Base-by-base conservation (phyloP, 2,797 vertebrate species). In the Crax fasciolata region DNA sequence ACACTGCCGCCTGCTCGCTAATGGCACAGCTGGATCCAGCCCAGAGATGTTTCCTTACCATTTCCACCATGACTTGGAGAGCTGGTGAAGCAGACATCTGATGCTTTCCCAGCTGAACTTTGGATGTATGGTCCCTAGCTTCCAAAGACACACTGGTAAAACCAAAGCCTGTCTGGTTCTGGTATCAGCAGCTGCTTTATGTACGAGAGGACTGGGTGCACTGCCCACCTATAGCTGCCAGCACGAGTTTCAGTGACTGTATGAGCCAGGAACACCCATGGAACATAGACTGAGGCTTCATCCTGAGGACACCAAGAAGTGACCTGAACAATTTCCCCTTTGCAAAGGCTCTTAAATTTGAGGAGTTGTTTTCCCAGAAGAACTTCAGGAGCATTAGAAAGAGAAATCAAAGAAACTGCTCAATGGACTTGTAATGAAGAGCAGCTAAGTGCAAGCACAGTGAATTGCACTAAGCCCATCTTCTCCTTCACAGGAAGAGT, bases 21-120 rank as follows among this genome's bases (percentile, higher is more conserved):
- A 95, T 93, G 94, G 83, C 68, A 87, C 81, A 72, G 58, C 83
- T 95, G 94, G 88, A 94, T 59, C 62, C 66, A 54, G 41, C 82
- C 93, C 94, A 95, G 71, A 92, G 43, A 77, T 75, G 57, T 85
- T 90, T 94, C 43, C n/a, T 25, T 30, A 32, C 39, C 39, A 55
- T 13, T 68, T 51, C 89, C 54, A 68, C 78, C 84, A 87, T 57
- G 38, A n/a, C 54, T 92, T 71, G 43, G 49, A 81, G 39, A 51
- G 48, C 30, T 41, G 38, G 55, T 55, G 51, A 76, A 84, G 80
- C 39, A 71, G 41, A 38, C 18, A 41, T 21, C 49, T 76, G 61
- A 41, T 76, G 32, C 5, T 87, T 90, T 72, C 80, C 38, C 61
- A 58, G 4, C 6, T 44, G 66, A 32, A 71, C 82, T 74, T 86